Conservation (phyloP, 2,113 vertebrate species). For the Coturnix japonica region DNA sequence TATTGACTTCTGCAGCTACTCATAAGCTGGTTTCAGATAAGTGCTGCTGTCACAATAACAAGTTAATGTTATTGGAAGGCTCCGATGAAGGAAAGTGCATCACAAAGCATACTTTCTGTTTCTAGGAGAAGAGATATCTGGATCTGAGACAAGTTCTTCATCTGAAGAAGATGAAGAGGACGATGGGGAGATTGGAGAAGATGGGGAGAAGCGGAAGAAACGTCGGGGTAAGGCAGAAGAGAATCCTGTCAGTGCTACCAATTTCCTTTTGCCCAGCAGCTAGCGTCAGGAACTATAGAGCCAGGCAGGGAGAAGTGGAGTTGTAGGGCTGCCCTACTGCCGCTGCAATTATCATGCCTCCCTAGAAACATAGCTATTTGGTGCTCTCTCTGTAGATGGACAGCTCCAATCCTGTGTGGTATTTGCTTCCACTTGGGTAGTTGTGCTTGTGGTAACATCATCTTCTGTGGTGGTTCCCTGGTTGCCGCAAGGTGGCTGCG, state of each 20-base stretch:
- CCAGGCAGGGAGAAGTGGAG: not conserved
- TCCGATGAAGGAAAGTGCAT: not conserved
- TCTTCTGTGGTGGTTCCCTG: constrained; percentile 9
- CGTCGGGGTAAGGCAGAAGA: constrained; percentile 83
- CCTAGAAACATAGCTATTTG: not conserved
- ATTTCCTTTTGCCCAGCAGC: not conserved
- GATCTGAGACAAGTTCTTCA: constrained; percentile 90
- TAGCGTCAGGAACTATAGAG: not conserved
- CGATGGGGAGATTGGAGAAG: constrained; percentile 87
- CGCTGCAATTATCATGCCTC: constrained; percentile 54
- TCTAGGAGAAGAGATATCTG: constrained; percentile 95
- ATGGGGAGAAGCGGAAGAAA: constrained; percentile 89
- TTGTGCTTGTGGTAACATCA: constrained; percentile 1
- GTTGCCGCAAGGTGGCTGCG: constrained; percentile 6
- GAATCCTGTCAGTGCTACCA: not conserved
- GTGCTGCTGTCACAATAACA: not conserved
- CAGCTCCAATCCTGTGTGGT: not conserved
- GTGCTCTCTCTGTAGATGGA: not conserved
- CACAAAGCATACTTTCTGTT: not conserved
- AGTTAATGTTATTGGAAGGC: not conserved
- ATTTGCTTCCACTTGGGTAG: constrained; percentile 61
- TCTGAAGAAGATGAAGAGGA: constrained; percentile 92
- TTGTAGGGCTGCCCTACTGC: not conserved
- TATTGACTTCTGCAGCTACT: not conserved
- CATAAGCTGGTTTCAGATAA: not conserved